phyloP scores from a whole-genome alignment of 2,888 invertebrate species.

The Lithosia quadra region DNA sequence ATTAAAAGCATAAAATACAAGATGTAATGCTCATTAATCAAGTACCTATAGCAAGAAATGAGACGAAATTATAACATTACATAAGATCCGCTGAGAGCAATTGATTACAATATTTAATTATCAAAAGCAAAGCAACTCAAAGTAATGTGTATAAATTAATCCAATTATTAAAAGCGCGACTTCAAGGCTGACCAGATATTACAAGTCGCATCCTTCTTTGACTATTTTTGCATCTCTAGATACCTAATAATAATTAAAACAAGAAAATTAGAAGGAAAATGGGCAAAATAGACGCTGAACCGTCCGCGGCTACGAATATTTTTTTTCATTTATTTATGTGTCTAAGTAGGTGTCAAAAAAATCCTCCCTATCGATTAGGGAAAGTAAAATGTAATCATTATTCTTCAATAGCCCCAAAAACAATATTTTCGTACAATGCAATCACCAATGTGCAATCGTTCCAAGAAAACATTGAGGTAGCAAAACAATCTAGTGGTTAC shows the following conservation, averaged over 20 bases:
- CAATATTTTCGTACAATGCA: too few species aligned
- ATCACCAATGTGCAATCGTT: neutral
- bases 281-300: neutral
- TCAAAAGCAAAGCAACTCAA: neutral
- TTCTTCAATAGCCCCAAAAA: too few species aligned
- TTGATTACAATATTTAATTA: neutral
- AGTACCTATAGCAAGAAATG: neutral
- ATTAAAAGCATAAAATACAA: neutral
- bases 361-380: too few species aligned
- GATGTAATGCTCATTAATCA: neutral
- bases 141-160: neutral
- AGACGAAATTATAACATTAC: neutral
- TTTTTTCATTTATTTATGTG: neutral
- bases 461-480: neutral
- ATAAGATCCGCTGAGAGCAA: too few species aligned
- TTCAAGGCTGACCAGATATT: constrained; percentile 1
- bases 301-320: neutral
- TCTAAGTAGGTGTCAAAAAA: too few species aligned
- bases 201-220: neutral
- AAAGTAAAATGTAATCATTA: too few species aligned
- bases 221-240: neutral
- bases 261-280: neutral
- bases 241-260: neutral
- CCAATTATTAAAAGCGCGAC: neutral
- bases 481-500: neutral